Base-by-base conservation (phyloP, 1,140 invertebrate genomes). In the Hydropsyche tenuis region DNA sequence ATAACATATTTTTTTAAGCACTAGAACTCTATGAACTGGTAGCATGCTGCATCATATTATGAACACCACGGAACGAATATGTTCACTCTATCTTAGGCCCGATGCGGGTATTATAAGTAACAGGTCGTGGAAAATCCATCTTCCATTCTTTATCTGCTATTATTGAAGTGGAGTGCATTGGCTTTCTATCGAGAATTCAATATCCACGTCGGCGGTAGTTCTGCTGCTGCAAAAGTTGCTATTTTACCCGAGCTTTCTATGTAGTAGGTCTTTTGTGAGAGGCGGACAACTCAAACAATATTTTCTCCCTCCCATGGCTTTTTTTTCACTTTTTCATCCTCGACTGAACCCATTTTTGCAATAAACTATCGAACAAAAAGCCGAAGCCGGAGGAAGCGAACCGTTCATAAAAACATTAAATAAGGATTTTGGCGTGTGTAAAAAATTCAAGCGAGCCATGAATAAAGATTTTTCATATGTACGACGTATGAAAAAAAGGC, bases 301-400 rank as follows among this genome's bases (percentile, higher is more conserved):
- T 65, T 65, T 65, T 51, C 18, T 51, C 18, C 18, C 14, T 51
- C 18, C 3, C 46, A 20, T 51, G 46, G 18, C 4, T 5, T 14
- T 65, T 65, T 23, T 37, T 43, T 65, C 42, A 11, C 42, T 42
- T 22, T 65, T 65, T 65, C 23, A 45, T 22, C 37, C 18, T 45
- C 23, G 37, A 23, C 30, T 65, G 63, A 65, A 65, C 63, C 30
- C 63, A 65, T 65, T 45, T 65, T 65, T 60, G 23, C 14, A 60
- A 60, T 27, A 60, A 60, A 60, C 56, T 60, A 60, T 60, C 23
- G 56, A 60, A 9, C 23, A 60, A 60, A 60, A 18, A 18, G 23
- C 20, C 22, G 16, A 9, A 20, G 51, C 1, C 56, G 3, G 56
- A 25, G 12, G 7, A 60, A 60, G 56, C 4, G 23, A 60, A 60